Evolutionary conservation across 1,140 invertebrate species (phyloP).

Genomic region (Drosophila bipectinata): DNA sequence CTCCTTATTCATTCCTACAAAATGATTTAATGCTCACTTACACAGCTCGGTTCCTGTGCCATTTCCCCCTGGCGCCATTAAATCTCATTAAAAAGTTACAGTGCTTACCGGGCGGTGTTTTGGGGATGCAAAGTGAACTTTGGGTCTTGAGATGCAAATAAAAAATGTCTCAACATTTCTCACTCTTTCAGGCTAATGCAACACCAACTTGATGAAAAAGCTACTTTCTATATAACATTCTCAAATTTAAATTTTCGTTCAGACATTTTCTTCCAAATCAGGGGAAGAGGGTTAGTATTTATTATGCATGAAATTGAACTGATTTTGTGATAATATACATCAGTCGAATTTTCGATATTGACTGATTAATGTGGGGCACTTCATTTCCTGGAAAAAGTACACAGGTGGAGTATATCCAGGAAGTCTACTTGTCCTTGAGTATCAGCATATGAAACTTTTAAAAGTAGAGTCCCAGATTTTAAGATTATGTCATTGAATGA

Average conservation of each 20-base stretch:
- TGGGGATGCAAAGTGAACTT: constrained; percentile 2
- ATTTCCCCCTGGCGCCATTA: constrained; percentile 73
- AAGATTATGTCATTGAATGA: constrained; percentile 28
- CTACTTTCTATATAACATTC: constrained; percentile 21
- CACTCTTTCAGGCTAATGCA: constrained; percentile 38
- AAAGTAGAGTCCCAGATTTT: too few species aligned
- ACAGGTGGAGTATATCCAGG: too few species aligned
- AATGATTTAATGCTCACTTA: constrained; percentile 79
- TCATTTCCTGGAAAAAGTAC: neutral
- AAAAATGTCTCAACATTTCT: constrained; percentile 68
- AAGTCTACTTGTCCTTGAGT: too few species aligned
- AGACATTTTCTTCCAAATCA: constrained; percentile 14
- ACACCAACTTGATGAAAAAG: constrained; percentile 34
- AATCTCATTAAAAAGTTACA: constrained; percentile 77
- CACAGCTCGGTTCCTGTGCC: constrained; percentile 57
- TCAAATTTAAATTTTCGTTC: constrained; percentile 32
- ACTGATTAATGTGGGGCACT: neutral
- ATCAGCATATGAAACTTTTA: too few species aligned
- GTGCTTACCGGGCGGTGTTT: constrained; percentile 16
- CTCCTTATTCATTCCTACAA: constrained; percentile 65
- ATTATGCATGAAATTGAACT: constrained; percentile 67
- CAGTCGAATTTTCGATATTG: neutral
- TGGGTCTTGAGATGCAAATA: constrained; percentile 55
- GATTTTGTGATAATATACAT: constrained; percentile 17
- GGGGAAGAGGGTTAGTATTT: constrained; percentile 24